Conservation (phyloP, 2,888 invertebrate genomes). For the Candidula unifasciata region DNA sequence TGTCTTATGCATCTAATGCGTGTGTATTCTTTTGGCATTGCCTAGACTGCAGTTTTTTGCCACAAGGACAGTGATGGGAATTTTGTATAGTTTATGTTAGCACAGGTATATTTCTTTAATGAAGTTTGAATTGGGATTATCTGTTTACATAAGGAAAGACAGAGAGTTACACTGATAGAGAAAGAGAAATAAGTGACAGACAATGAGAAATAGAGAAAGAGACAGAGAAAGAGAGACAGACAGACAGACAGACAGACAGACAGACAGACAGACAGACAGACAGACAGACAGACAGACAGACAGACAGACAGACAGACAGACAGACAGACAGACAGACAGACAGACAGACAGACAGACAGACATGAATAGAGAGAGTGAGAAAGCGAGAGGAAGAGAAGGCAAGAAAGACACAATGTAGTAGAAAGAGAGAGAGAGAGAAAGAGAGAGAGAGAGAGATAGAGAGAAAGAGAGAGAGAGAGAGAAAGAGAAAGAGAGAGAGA, state of each 20-base stretch:
- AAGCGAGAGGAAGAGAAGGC: neutral
- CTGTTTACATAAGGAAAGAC: conserved; percentile 30
- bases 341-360: neutral
- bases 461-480: neutral
- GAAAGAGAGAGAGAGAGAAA: neutral
- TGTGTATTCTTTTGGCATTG: too few relatives aligned
- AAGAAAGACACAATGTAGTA: too few relatives aligned
- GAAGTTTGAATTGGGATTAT: too few relatives aligned
- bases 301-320: neutral
- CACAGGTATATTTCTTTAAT: too few relatives aligned
- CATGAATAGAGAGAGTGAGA: neutral
- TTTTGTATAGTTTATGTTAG: too few relatives aligned
- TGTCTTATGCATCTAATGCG: too few relatives aligned
- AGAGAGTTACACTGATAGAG: conserved; percentile 37
- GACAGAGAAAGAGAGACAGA: too few relatives aligned
- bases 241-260: neutral
- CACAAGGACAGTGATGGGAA: too few relatives aligned
- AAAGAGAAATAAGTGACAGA: too few relatives aligned
- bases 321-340: neutral
- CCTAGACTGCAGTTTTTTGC: too few relatives aligned
- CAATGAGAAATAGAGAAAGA: conserved; percentile 26
- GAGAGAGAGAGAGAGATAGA: neutral
- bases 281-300: neutral
- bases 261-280: neutral
- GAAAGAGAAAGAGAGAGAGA: neutral